phyloP scores from a whole-genome alignment of 2,797 vertebrate genomes.

The Sciurus vulgaris region DNA sequence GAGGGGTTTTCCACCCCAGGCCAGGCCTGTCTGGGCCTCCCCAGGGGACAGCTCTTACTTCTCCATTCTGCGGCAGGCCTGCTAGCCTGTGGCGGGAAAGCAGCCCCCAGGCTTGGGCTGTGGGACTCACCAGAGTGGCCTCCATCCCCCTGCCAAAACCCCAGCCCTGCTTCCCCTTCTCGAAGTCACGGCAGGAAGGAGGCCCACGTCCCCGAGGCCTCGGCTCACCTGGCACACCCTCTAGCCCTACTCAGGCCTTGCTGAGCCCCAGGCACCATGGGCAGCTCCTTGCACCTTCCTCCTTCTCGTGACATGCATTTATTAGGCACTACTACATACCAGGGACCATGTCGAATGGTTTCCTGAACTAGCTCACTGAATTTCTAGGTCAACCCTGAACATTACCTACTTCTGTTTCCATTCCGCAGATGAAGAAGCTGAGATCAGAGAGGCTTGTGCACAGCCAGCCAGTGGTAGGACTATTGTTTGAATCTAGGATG shows the following conservation, averaged over 20 bases:
- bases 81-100: not conserved
- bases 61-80: not conserved
- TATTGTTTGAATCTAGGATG: not conserved
- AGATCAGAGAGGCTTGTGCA: not conserved
- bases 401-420: not conserved
- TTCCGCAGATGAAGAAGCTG: not conserved
- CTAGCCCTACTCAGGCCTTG: accelerated
- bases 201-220: not conserved
- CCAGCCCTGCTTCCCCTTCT: conserved; percentile 71
- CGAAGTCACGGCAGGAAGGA: conserved; percentile 66
- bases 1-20: conserved; percentile 75
- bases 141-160: conserved; percentile 26
- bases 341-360: not conserved
- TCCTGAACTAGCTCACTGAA: not conserved
- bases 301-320: not conserved
- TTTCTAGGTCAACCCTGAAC: not conserved
- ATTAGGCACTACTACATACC: not conserved
- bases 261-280: accelerated
- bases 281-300: not conserved
- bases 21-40: conserved; percentile 66
- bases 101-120: conserved; percentile 28
- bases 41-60: conserved; percentile 63
- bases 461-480: not conserved
- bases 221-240: not conserved
- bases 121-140: conserved; percentile 61